Evolutionary conservation across 1,140 invertebrate genomes (phyloP).

Genomic region (Philopotamus ludificatus): DNA sequence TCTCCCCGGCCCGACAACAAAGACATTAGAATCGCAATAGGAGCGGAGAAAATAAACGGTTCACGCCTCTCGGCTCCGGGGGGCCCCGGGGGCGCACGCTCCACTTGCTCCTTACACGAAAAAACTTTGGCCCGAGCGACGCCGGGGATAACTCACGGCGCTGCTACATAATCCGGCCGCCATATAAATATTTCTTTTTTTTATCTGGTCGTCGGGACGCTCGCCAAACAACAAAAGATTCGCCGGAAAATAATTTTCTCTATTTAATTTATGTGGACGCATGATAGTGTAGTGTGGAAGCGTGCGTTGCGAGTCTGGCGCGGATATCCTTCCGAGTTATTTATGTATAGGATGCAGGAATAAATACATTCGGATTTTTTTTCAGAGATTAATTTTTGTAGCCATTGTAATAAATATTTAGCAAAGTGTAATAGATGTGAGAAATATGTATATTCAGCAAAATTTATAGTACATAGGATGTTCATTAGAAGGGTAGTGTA

Average conservation of each 20-base stretch:
- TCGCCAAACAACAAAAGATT: not conserved
- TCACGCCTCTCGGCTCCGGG: slow-evolving; percentile 29
- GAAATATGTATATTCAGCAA: too few relatives aligned
- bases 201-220: slow-evolving; percentile 1
- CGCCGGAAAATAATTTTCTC: not conserved
- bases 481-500: too few relatives aligned
- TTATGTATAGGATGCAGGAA: too few relatives aligned
- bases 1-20: slow-evolving; percentile 31
- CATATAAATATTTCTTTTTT: slow-evolving; percentile 16
- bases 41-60: slow-evolving; percentile 33
- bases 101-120: slow-evolving; percentile 27
- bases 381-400: too few relatives aligned
- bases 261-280: not conserved
- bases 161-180: slow-evolving; percentile 18
- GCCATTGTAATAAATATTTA: too few relatives aligned
- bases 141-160: slow-evolving; percentile 32
- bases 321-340: too few relatives aligned
- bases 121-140: slow-evolving; percentile 31
- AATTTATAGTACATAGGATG: too few relatives aligned
- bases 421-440: too few relatives aligned
- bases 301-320: too few relatives aligned
- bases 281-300: too few relatives aligned
- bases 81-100: slow-evolving; percentile 30
- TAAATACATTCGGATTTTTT: too few relatives aligned
- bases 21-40: slow-evolving; percentile 35